Conservation (phyloP, 2,113 vertebrate species). For the Scytalopus superciliaris region DNA sequence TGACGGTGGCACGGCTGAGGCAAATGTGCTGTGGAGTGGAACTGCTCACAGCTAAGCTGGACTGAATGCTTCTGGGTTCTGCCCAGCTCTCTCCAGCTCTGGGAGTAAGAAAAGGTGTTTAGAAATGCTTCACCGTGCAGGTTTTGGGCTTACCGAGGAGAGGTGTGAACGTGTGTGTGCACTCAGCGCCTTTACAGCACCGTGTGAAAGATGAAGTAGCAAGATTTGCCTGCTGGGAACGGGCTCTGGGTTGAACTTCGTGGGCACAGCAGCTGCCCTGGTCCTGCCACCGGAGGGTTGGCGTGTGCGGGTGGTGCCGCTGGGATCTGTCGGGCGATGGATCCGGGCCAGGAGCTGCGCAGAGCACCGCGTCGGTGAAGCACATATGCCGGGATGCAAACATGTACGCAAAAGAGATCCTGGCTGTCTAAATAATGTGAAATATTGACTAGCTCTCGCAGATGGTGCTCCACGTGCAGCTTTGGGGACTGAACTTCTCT, state of each 20-base stretch:
- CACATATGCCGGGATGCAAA: constrained; percentile 47
- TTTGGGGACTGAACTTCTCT: neutral
- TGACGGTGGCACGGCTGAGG: rapidly evolving
- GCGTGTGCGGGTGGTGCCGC: neutral
- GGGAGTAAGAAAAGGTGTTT: neutral
- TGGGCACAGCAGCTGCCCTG: neutral
- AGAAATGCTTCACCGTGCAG: neutral
- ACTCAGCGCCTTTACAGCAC: neutral
- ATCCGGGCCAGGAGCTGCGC: neutral
- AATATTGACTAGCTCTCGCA: constrained; percentile 48
- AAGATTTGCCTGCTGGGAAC: neutral
- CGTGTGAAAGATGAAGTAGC: neutral
- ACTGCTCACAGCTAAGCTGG: neutral
- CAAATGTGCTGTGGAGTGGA: rapidly evolving
- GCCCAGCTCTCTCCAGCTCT: neutral
- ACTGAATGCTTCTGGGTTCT: neutral
- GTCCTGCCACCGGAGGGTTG: neutral
- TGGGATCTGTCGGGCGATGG: constrained; percentile 5
- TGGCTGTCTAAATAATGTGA: constrained; percentile 60
- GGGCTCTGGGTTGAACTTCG: rapidly evolving
- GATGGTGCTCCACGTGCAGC: constrained; percentile 55
- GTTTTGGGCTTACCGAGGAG: neutral
- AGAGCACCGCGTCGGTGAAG: neutral
- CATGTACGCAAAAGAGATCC: constrained; percentile 29
- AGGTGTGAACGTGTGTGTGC: rapidly evolving